Evolutionary conservation across 2,888 invertebrate species (phyloP).

Genomic region (Drosophila helvetica): DNA sequence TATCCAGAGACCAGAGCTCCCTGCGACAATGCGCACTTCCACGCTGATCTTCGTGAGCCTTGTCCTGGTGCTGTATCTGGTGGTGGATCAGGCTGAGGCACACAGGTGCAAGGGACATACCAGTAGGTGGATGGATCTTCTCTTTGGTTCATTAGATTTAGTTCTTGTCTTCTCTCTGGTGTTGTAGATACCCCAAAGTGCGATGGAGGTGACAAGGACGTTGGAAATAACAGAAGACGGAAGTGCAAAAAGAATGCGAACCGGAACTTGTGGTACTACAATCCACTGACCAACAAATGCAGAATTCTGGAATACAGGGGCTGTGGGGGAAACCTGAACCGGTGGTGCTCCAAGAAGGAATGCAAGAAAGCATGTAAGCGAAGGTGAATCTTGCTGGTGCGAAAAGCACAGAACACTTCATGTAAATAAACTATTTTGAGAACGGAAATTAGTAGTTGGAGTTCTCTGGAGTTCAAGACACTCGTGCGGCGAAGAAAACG

Average conservation of each 20-base stretch:
- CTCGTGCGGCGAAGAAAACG: too few species aligned
- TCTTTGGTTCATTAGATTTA: background rate
- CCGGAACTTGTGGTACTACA: slow-evolving; percentile 45
- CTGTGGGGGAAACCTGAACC: slow-evolving; percentile 53
- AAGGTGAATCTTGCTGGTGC: background rate
- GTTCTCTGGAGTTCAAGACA: too few species aligned
- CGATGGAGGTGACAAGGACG: slow-evolving; percentile 1
- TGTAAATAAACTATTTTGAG: too few species aligned
- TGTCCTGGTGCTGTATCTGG: slow-evolving; percentile 4
- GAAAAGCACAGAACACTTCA: too few species aligned
- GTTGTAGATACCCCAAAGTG: slow-evolving; percentile 24
- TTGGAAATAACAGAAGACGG: slow-evolving; percentile 16
- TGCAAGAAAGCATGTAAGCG: slow-evolving; percentile 26
- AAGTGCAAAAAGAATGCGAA: slow-evolving; percentile 21
- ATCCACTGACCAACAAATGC: slow-evolving; percentile 19
- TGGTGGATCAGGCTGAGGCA: background rate
- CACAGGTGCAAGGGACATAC: slow-evolving; percentile 14
- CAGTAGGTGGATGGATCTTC: background rate
- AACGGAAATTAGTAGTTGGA: too few species aligned
- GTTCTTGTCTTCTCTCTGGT: background rate
- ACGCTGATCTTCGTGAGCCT: slow-evolving; percentile 17
- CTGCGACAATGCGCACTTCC: slow-evolving; percentile 15
- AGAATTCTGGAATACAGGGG: slow-evolving; percentile 26
- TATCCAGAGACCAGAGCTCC: background rate
- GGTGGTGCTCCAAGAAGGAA: slow-evolving; percentile 24